Conservation (phyloP, 2,888 invertebrate genomes). For the Sclerodermus sp. region DNA sequence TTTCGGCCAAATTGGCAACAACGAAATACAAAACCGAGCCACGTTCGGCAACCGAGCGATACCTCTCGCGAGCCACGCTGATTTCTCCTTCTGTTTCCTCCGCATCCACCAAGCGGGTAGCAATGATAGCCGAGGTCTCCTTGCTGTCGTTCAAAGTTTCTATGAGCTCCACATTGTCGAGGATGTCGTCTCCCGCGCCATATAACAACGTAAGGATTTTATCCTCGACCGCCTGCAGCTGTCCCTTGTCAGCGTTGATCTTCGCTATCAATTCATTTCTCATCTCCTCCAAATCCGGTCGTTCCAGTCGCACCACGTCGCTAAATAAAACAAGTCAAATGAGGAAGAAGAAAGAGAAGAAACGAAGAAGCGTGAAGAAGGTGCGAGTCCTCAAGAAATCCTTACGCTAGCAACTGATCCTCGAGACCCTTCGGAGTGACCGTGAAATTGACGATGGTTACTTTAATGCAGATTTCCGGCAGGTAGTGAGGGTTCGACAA, state of each 20-base stretch:
- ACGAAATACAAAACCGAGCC: constrained; percentile 91
- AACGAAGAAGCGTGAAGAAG: no score
- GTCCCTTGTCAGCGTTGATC: constrained; percentile 83
- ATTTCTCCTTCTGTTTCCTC: constrained; percentile 86
- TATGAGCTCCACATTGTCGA: constrained; percentile 91
- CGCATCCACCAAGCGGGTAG: constrained; percentile 82
- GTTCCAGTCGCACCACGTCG: constrained; percentile 87
- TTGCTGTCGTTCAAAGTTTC: constrained; percentile 88
- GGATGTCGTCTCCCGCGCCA: constrained; percentile 83
- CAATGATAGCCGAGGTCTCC: constrained; percentile 89
- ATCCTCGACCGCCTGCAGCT: constrained; percentile 83
- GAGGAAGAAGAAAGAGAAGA: no score
- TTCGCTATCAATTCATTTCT: constrained; percentile 81
- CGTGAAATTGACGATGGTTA: constrained; percentile 90
- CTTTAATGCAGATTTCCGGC: constrained; percentile 91
- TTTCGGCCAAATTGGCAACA: constrained; percentile 82
- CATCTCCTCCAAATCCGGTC: constrained; percentile 82
- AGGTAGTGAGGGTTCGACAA: constrained; percentile 91
- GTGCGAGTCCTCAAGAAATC: no score
- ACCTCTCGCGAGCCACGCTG: constrained; percentile 82
- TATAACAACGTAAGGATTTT: constrained; percentile 84
- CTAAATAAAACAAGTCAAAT: constrained; percentile 57
- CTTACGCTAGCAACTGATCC: constrained; percentile 87
- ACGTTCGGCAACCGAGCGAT: constrained; percentile 81
- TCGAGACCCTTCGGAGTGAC: constrained; percentile 88